Base-by-base conservation (phyloP, 2,113 vertebrate genomes). In the Cyprinus carpio region DNA sequence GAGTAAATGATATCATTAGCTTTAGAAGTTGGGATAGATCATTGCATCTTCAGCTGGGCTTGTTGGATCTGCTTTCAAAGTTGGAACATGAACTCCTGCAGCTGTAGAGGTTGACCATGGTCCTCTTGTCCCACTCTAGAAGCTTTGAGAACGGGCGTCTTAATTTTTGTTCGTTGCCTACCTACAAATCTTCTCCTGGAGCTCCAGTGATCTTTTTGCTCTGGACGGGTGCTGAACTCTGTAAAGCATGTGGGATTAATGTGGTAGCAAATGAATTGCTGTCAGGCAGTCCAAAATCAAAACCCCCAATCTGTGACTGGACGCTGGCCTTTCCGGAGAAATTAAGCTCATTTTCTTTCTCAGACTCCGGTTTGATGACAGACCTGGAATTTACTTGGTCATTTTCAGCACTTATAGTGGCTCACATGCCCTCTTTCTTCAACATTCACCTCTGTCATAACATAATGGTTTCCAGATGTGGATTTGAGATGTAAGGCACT, bases 151-250 rank as follows among this genome's bases (percentile, higher is more conserved):
- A 84, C 82, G 88, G 91, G 67, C 69, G 92, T 46, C 94, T 93
- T 13, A 92, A 78, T 88, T 94, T 94, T 27, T 93, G n/a, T 94
- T 20, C 95, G 94, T 84, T 93, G 94, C 84, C 94, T 94, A 3
- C 95, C 95, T 2, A 93, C 92, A 23, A 93, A 91, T 87, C 94
- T 94, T 81, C 90, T 95, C 31, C 95, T 94, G 49, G 94, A 67
- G 88, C 93, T 91, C 72, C 91, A 93, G 20, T 91, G 90, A 51
- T 82, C 92, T 87, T 92, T 93, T 82, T n/a, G 93, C 89, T 81
- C 88, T 54, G 2, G 62, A 6, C 6, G 79, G 86, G n/a, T 0
- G 86, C 40, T 2, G 91, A 87, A 23, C 89, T 88, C 9, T 87
- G 87, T 20, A 88, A 87, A 27, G 81, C 37, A 67, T 58, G 87